These are phyloP conservation scores for Heterotis niloticus DNA, from an alignment of 2,113 vertebrate species.

Conservation along the genomic window DNA sequence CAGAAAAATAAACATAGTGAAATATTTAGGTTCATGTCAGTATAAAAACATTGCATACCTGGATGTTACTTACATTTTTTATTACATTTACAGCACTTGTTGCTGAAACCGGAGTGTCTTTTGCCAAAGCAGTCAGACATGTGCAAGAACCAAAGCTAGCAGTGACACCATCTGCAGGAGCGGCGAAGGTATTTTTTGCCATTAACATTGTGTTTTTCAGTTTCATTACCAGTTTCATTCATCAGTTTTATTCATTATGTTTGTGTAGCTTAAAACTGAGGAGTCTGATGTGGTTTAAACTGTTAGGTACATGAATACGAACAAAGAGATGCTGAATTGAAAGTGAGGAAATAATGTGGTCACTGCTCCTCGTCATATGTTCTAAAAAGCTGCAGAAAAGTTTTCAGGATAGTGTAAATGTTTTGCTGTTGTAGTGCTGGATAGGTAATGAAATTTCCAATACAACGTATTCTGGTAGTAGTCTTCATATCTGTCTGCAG, in stretches of 20 bases:
- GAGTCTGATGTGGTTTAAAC: background rate
- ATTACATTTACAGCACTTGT: conserved; percentile 63
- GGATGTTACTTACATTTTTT: background rate
- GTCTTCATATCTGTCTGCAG: no score
- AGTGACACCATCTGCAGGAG: conserved; percentile 58
- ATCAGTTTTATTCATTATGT: background rate
- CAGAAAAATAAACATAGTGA: background rate
- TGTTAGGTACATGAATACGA: background rate
- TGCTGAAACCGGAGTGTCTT: conserved; percentile 60
- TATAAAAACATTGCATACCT: background rate
- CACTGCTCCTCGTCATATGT: background rate
- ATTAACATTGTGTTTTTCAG: no score
- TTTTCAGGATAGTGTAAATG: background rate
- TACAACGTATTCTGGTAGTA: no score
- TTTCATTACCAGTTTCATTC: background rate
- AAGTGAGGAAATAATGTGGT: no score
- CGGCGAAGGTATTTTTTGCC: conserved; percentile 76
- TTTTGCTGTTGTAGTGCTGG: background rate
- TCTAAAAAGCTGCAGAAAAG: background rate
- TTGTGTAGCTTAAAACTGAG: background rate
- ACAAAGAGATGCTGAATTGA: background rate
- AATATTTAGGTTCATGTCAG: background rate
- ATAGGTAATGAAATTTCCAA: no score
- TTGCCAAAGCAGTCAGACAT: conserved; percentile 67
- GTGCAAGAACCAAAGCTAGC: conserved; percentile 67